These are phyloP conservation scores for Nannospalax galili DNA, from an alignment of 2,113 vertebrate species.

Conservation along the genomic window DNA sequence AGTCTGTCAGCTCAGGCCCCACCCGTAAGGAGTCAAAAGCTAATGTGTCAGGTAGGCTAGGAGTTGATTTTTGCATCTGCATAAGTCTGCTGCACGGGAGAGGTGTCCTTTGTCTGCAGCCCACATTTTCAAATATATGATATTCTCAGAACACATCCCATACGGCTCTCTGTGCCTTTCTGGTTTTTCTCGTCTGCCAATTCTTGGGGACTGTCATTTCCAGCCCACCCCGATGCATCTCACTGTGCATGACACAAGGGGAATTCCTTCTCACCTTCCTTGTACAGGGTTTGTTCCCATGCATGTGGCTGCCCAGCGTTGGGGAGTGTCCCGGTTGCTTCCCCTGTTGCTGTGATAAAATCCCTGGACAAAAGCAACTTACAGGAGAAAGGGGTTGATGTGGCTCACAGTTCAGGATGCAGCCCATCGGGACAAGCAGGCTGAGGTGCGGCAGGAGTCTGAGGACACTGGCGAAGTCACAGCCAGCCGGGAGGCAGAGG, in stretches of 20 bases:
- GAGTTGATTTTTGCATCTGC: not conserved
- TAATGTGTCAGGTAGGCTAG: not conserved
- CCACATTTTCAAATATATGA: fast-evolving
- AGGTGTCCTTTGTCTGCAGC: no score
- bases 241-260: not conserved
- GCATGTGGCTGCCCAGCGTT: not conserved
- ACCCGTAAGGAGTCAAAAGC: not conserved
- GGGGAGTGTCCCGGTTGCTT: no score
- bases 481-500: not conserved
- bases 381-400: not conserved
- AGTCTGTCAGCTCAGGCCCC: fast-evolving
- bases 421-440: not conserved
- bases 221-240: no score
- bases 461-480: not conserved
- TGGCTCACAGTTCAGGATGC: not conserved
- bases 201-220: fast-evolving
- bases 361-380: not conserved
- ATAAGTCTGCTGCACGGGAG: not conserved
- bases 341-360: not conserved
- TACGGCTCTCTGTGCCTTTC: not conserved
- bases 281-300: not conserved
- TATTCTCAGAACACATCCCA: not conserved
- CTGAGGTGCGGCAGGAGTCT: not conserved
- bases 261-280: fast-evolving
- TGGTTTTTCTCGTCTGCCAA: fast-evolving